A percentile compares a stretch with the other conserved stretches of the same genome.
These are phyloP conservation scores for Okapia johnstoni DNA, from an alignment of 2,113 vertebrate genomes.

Conservation along the genomic window DNA sequence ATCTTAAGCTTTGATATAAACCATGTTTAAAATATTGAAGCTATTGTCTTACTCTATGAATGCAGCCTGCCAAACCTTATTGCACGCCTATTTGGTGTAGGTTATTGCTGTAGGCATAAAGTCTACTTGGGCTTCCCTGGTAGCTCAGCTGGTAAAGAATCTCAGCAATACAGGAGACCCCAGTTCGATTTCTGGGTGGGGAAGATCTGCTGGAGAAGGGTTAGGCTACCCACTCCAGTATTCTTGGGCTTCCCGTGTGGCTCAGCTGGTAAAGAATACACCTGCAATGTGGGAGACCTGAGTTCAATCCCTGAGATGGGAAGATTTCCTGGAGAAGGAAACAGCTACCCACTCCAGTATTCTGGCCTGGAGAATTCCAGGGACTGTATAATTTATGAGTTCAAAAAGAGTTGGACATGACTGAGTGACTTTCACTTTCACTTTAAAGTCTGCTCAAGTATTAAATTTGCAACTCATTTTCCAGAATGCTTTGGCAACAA, in stretches of 20 bases:
- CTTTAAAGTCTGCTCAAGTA: neutral
- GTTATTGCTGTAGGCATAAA: neutral
- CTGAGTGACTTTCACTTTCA: neutral
- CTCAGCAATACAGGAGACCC: too few species aligned
- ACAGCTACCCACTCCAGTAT: neutral
- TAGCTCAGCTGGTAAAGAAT: neutral
- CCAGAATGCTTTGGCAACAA: neutral
- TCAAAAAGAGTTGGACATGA: neutral
- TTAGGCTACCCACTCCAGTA: too few species aligned
- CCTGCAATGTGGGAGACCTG: neutral
- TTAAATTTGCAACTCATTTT: slow-evolving; percentile 11
- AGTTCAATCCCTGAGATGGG: neutral
- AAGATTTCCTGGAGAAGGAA: neutral
- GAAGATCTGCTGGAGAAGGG: too few species aligned
- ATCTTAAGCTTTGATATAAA: slow-evolving; percentile 47
- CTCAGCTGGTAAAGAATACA: neutral
- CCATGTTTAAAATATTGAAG: slow-evolving; percentile 53
- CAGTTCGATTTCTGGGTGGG: too few species aligned
- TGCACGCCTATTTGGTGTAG: neutral
- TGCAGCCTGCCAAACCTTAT: neutral
- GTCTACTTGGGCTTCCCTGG: neutral
- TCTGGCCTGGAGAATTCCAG: neutral
- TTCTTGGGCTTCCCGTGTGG: too few species aligned
- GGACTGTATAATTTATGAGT: neutral
- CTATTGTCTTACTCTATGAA: slow-evolving; percentile 44